A percentile compares a stretch with the other conserved stretches of the same genome.
Conservation (phyloP, 1,140 invertebrate species). For the Cotesia vestalis region DNA sequence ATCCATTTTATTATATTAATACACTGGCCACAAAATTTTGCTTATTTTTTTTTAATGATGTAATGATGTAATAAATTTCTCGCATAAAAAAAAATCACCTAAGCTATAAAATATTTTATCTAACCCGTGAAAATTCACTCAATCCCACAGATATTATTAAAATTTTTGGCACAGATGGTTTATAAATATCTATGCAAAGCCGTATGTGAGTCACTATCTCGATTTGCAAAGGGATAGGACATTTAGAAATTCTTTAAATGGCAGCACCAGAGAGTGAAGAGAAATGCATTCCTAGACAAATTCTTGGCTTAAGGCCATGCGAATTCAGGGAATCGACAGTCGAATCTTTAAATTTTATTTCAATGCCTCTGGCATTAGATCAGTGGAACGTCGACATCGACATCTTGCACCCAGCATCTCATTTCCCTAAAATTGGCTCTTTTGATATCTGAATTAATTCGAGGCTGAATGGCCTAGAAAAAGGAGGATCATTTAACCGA, state of each 20-base stretch:
- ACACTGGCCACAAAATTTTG: no score
- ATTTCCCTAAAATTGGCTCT: background rate
- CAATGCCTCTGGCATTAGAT: constrained; percentile 24
- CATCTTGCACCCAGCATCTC: background rate
- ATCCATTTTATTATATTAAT: no score
- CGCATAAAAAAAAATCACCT: no score
- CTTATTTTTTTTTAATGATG: no score
- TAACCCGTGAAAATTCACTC: no score
- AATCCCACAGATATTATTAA: no score
- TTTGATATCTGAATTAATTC: constrained; percentile 1
- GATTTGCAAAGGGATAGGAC: constrained; percentile 15
- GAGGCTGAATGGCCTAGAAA: background rate
- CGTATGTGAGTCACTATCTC: constrained; percentile 23
- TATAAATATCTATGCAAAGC: no score
- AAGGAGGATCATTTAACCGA: background rate
- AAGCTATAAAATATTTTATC: no score
- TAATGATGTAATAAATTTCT: no score
- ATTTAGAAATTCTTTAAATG: constrained; percentile 30
- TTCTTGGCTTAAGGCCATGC: constrained; percentile 14
- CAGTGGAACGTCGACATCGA: background rate
- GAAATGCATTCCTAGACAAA: constrained; percentile 32
- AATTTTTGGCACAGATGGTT: no score
- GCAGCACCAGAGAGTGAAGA: background rate
- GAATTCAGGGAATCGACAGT: constrained; percentile 27
- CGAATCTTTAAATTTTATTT: constrained; percentile 26